phyloP scores from a whole-genome alignment of 1,140 invertebrate species.

The Cardiocondyla obscurior region DNA sequence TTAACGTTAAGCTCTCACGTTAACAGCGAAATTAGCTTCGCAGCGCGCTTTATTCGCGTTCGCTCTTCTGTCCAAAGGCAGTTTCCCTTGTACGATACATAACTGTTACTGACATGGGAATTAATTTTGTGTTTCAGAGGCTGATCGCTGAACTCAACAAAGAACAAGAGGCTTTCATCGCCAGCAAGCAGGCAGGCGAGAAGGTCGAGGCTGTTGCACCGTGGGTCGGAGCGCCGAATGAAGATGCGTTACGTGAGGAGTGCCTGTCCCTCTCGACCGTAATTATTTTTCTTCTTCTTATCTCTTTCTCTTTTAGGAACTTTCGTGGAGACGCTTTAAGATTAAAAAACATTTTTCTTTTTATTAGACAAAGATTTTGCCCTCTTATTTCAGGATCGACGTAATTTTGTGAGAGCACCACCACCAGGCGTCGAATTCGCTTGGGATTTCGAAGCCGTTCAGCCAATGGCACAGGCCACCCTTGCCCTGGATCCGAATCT shows the following conservation, averaged over 20 bases:
- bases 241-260: slow-evolving; percentile 95
- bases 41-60: background rate
- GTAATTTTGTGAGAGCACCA: slow-evolving; percentile 98
- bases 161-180: slow-evolving; percentile 97
- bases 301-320: no score
- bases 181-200: slow-evolving; percentile 90
- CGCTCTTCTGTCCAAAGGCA: background rate
- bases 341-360: no score
- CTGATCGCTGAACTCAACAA: slow-evolving; percentile 97
- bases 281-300: slow-evolving; percentile 51
- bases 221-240: slow-evolving; percentile 95
- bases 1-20: background rate
- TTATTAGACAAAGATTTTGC: slow-evolving; percentile 20
- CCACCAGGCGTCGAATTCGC: slow-evolving; percentile 97
- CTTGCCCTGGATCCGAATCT: slow-evolving; percentile 97
- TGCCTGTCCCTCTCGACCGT: slow-evolving; percentile 96
- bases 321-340: background rate
- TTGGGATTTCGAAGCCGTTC: slow-evolving; percentile 96
- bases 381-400: slow-evolving; percentile 90
- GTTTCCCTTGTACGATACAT: background rate
- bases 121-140: slow-evolving; percentile 87
- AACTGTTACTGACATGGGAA: slow-evolving; percentile 32
- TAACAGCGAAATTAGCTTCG: slow-evolving; percentile 5
- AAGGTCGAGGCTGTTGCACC: slow-evolving; percentile 92
- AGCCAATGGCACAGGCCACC: slow-evolving; percentile 96